Evolutionary conservation across 2,888 invertebrate species (phyloP), one percentile per base, ranked within the genome.

Genomic region (Lypha dubia): DNA sequence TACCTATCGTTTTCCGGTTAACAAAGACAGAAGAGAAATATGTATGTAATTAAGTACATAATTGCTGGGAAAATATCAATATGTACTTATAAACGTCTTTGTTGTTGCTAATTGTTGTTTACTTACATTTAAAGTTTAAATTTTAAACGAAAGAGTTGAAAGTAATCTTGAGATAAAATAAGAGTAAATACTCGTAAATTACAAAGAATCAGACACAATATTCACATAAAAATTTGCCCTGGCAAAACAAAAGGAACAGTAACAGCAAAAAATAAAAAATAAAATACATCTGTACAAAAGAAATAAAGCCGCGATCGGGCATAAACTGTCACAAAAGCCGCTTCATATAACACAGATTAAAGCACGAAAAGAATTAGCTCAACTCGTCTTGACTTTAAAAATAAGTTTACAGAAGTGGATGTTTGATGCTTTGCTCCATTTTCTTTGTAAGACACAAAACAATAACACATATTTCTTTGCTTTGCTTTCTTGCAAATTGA

Each of bases 161-260:
- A 68, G 44, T 62, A 32, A 75, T 75, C 68, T 71, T 68, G 62
- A 71, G 35, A 80, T 17, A 74, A 83, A 51, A 35, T 28, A 79
- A 79, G 60, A 68, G 77, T 58, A 51, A 79, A 73, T 80, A 88
- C 86, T 63, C 88, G 88, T 88, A 86, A 77, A 73, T 71, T 67
- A 77, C 49, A 74, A 51, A 79, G 22, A 68, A 63, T 51, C 68
- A 60, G 44, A 13, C 15, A 35, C 15, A 71, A 76, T 80, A 76
- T 71, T 5, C 6, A 53, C 63, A 74, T 70, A 58, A 28, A 83
- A 83, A 70, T n/a, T n/a, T 70, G 41, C 20, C 44, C 2, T n/a
- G 76, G 38, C 51, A 49, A 51, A 22, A 24, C 32, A n/a, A 46
- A 56, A n/a, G 35, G 4, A 44, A 56, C 24, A 38, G 15, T 3